Evolutionary conservation across 2,113 vertebrate species (phyloP).

Genomic region (Pygoscelis antarcticus): DNA sequence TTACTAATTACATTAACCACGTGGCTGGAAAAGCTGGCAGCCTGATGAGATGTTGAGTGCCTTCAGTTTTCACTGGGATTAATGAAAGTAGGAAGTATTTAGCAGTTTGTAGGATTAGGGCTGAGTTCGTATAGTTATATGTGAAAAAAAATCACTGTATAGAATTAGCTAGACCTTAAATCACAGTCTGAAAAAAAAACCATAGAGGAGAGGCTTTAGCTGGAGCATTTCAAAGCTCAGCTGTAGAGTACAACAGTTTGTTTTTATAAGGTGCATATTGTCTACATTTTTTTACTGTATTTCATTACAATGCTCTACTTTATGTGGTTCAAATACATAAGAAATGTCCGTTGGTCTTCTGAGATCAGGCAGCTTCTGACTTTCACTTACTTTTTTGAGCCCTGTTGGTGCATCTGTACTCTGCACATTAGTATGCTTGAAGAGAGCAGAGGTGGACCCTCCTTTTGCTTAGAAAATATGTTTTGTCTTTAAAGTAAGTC

Average conservation of each 20-base stretch:
- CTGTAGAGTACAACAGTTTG: not conserved
- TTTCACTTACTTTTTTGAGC: not conserved
- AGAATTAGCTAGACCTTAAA: slow-evolving; percentile 11
- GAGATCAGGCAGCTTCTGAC: slow-evolving; percentile 16
- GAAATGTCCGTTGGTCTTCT: not conserved
- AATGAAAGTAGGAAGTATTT: not conserved
- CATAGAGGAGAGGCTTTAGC: not conserved
- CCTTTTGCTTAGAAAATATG: slow-evolving; percentile 18
- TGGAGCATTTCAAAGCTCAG: not conserved
- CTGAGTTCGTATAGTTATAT: not conserved
- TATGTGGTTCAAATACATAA: slow-evolving; percentile 20
- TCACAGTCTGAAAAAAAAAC: not conserved
- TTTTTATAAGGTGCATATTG: slow-evolving; percentile 20
- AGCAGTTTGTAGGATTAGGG: not conserved
- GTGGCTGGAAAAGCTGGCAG: not conserved
- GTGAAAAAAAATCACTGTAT: not conserved
- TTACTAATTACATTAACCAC: not conserved
- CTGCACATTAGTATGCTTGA: not conserved
- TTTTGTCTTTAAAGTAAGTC: slow-evolving; percentile 2
- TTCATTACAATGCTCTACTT: slow-evolving; percentile 46
- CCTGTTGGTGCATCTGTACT: not conserved
- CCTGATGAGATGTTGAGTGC: not conserved
- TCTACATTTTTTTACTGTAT: not conserved
- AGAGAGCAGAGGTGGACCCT: slow-evolving; percentile 3
- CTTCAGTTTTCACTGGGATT: not conserved